phyloP scores from a whole-genome alignment of 2,113 vertebrate genomes.

The Bubo bubo region DNA sequence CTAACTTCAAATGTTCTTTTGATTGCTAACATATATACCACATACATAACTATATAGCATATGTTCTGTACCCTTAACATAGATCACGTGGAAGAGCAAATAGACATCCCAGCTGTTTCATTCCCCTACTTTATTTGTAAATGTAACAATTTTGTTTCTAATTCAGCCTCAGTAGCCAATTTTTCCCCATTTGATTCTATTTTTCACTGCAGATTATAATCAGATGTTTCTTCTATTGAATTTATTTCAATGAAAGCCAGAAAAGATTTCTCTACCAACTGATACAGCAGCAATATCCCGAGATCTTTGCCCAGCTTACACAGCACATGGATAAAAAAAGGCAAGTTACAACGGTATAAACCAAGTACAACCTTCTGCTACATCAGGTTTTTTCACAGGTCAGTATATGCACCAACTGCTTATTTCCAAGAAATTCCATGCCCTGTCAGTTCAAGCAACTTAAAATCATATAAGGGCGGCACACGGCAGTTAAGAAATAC shows the following conservation, averaged over 20 bases:
- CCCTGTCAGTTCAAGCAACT: not conserved
- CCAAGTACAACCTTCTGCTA: not conserved
- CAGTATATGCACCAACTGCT: not conserved
- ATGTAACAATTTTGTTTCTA: not conserved
- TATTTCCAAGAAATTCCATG: not conserved
- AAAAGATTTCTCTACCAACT: not conserved
- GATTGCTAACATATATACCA: not conserved
- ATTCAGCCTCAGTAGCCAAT: not conserved
- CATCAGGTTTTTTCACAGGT: not conserved
- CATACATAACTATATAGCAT: not conserved
- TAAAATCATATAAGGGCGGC: not conserved
- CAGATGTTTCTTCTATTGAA: not conserved
- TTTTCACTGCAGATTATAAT: not conserved
- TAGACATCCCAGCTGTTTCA: not conserved
- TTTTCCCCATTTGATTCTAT: not conserved
- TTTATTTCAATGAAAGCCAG: not conserved
- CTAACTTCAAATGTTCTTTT: not conserved
- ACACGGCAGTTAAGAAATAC: not conserved
- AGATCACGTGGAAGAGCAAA: not conserved
- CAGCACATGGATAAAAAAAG: not conserved
- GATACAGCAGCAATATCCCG: not conserved
- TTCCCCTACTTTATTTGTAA: not conserved
- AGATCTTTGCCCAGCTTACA: not conserved
- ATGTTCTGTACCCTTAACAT: not conserved
- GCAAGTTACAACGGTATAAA: not conserved